Evolutionary conservation across 2,888 invertebrate genomes (phyloP).

Genomic region (Steinernema hermaphroditum): DNA sequence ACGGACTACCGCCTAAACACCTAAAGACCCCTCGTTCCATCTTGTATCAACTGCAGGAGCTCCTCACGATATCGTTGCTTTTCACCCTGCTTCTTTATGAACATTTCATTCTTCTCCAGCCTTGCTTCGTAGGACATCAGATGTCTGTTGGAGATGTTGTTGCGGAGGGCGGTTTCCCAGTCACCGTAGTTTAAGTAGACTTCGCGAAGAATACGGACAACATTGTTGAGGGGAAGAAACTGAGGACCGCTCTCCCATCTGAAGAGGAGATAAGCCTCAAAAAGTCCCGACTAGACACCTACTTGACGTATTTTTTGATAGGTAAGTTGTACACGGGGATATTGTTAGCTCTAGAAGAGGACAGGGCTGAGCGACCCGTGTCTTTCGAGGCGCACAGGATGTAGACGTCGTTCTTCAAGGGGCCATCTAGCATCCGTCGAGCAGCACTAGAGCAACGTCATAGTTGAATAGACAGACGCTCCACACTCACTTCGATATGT

Average conservation of each 20-base stretch:
- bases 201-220: conserved; percentile 46
- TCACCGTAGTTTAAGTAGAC: conserved; percentile 51
- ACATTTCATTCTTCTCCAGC: neutral
- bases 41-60: neutral
- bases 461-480: neutral
- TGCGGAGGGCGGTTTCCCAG: conserved; percentile 53
- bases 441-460: conserved; percentile 43
- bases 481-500: conserved; percentile 40
- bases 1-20: neutral
- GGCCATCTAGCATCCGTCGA: conserved; percentile 54
- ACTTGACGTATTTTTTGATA: conserved; percentile 54
- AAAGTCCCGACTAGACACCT: conserved; percentile 13
- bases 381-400: conserved; percentile 51
- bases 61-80: neutral
- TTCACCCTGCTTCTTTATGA: neutral
- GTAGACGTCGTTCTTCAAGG: conserved; percentile 51
- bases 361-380: conserved; percentile 44
- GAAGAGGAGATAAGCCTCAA: neutral
- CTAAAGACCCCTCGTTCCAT: neutral
- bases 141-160: conserved; percentile 41
- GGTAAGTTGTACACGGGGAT: conserved; percentile 52
- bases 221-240: conserved; percentile 50
- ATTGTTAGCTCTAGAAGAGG: conserved; percentile 44
- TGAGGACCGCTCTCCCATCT: conserved; percentile 57
- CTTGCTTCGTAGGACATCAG: neutral